Base-by-base conservation (phyloP, 2,797 vertebrate genomes). In the Ctenochaetus hawaiiensis region DNA sequence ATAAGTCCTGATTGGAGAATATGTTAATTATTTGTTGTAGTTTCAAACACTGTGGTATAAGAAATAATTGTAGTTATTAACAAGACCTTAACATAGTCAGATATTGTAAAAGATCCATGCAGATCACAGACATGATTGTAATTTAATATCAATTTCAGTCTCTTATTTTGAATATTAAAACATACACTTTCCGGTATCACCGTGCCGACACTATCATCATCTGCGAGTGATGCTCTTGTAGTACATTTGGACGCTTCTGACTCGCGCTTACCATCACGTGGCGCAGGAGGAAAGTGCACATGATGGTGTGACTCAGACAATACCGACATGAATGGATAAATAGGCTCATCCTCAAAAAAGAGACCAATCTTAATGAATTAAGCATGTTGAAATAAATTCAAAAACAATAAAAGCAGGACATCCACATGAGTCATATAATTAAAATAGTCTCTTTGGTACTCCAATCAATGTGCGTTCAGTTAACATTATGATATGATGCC, bases 101-200 rank as follows among this genome's bases (percentile, higher is more conserved):
- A 30, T 30, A 30, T 30, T 30, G 4, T 30, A 30, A 30, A 30
- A 30, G 26, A 30, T 30, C 26, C 26, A 30, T 4, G 26, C 26
- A 30, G 2, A 30, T 30, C 5, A 30, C 26, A 30, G 26, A 30
- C 26, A 30, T 3, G 26, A 5, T 4, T 30, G 26, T 30, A 30
- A 30, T 30, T 30, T 30, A 30, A n/a, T 3, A 30, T 30, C 26
- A 30, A 39, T 10, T 7, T 17, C 8, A 8, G 12, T 39, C 65
- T 77, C 52, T 90, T 88, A 89, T 78, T 89, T 56, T 87, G 88
- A 89, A 90, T 34, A 10, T 8, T 0, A 0, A 12, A 8, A 12
- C n/a, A n/a, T 51, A 12, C 1, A 18, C 2, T 0, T 75, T 88
- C 89, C 84, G 69, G 75, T 30, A 30, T 30, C 26, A 30, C 26